Percentiles rank a stretch among this genome's conserved stretches.
These are phyloP conservation scores for Bemisia tabaci DNA, from an alignment of 1,140 invertebrate species.

Conservation along the genomic window DNA sequence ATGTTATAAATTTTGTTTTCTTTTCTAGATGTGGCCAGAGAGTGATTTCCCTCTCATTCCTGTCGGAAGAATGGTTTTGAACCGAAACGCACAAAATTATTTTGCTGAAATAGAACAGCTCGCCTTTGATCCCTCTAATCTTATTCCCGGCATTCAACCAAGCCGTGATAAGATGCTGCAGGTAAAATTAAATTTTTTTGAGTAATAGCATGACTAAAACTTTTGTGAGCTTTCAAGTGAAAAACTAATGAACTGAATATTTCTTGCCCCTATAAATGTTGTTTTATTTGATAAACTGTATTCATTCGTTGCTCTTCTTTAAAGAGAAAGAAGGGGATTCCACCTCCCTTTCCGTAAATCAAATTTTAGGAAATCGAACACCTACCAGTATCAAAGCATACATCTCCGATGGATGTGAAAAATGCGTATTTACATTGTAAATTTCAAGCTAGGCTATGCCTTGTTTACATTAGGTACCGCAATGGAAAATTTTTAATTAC, in stretches of 20 bases:
- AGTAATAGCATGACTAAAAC: neutral
- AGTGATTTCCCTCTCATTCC: conserved; percentile 75
- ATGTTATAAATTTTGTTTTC: neutral
- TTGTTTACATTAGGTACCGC: no score
- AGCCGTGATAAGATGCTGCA: conserved; percentile 86
- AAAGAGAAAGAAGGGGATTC: no score
- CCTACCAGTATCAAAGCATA: no score
- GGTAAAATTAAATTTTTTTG: conserved; percentile 11
- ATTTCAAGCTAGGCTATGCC: no score
- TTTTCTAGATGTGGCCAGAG: conserved; percentile 67
- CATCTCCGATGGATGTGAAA: neutral
- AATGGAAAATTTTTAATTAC: no score
- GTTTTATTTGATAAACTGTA: no score
- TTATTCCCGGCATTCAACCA: conserved; percentile 79
- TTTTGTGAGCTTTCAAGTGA: neutral
- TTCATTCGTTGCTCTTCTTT: no score
- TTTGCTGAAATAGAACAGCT: conserved; percentile 90
- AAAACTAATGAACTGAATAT: neutral
- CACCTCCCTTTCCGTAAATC: no score
- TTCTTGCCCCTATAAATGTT: no score
- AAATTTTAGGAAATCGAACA: no score
- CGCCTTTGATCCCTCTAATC: conserved; percentile 81
- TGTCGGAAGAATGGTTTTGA: conserved; percentile 77
- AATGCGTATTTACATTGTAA: neutral
- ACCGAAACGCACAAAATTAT: conserved; percentile 82